A percentile compares a stretch with the other conserved stretches of the same genome.
phyloP scores from a whole-genome alignment of 2,888 invertebrate genomes.

The Anarsia innoxiella region DNA sequence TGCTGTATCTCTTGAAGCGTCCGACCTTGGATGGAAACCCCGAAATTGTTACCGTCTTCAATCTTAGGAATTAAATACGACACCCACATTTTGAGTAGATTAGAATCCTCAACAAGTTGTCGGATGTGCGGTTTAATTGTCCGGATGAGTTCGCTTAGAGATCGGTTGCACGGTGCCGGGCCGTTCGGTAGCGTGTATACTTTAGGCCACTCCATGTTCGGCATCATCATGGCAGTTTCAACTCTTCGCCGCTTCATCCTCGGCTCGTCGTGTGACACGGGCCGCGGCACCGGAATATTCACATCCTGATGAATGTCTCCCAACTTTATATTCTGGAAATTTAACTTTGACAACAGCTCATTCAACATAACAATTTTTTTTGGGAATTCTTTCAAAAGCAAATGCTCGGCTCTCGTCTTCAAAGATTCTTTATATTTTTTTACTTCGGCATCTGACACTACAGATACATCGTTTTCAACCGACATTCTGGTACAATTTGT shows the following conservation, averaged over 20 bases:
- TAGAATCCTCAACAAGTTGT: constrained; percentile 7
- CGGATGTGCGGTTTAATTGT: constrained; percentile 4
- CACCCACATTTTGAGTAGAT: constrained; percentile 10
- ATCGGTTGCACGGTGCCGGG: constrained; percentile 5
- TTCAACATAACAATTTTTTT: constrained; percentile 3
- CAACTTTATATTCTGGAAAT: constrained; percentile 3
- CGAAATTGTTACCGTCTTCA: constrained; percentile 10
- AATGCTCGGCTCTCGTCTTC: constrained; percentile 3
- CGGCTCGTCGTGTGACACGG: not conserved
- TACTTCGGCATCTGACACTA: constrained; percentile 2
- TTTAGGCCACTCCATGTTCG: constrained; percentile 1
- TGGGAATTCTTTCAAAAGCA: constrained; percentile 3
- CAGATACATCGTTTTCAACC: too few relatives aligned
- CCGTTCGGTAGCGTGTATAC: constrained; percentile 12
- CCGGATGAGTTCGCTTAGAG: not conserved
- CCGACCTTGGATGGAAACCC: not conserved
- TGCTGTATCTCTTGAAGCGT: not conserved
- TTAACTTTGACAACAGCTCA: constrained; percentile 1
- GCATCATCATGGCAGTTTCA: not conserved
- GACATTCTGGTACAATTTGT: too few relatives aligned
- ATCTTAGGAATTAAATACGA: constrained; percentile 6
- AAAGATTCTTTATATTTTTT: constrained; percentile 1
- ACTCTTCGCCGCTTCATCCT: constrained; percentile 1
- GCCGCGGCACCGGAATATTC: constrained; percentile 7
- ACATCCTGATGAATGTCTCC: constrained; percentile 3